These are phyloP conservation scores for Rhadinocentrus ornatus DNA, from an alignment of 2,797 vertebrate genomes.

Conservation along the genomic window DNA sequence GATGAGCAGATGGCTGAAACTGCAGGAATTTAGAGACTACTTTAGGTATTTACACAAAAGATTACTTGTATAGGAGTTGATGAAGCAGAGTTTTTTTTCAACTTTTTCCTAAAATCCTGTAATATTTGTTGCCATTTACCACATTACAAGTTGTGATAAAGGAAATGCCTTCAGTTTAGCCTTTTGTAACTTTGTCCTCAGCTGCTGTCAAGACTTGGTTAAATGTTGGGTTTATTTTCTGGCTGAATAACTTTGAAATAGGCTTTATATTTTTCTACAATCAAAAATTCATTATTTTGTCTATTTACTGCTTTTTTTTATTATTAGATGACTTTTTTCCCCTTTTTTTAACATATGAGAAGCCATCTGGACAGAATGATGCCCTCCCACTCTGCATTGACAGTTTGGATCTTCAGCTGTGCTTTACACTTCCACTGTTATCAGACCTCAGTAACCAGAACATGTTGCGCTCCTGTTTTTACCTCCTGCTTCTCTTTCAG, in stretches of 20 bases:
- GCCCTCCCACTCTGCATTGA: conserved; percentile 58
- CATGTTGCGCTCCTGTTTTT: conserved; percentile 60
- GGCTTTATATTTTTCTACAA: conserved; percentile 77
- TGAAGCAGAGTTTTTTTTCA: not conserved
- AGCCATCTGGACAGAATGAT: conserved; percentile 48
- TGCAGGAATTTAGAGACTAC: not conserved
- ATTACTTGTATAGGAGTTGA: not conserved
- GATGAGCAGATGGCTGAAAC: not conserved
- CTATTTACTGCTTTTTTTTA: conserved; percentile 36
- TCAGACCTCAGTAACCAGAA: conserved; percentile 56
- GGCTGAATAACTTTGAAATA: conserved; percentile 62
- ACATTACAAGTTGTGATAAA: conserved; percentile 33
- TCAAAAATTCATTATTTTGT: conserved; percentile 53
- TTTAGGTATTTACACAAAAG: not conserved
- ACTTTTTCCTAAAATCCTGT: conserved; percentile 14
- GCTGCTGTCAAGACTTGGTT: conserved; percentile 52
- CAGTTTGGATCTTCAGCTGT: conserved; percentile 34
- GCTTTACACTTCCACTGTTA: conserved; percentile 50
- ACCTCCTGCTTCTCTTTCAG: conserved; percentile 68
- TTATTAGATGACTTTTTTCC: conserved; percentile 36
- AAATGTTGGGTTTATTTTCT: conserved; percentile 64
- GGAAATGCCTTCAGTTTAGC: conserved; percentile 74
- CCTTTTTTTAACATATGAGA: conserved; percentile 57
- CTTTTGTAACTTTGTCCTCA: conserved; percentile 67
- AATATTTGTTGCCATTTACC: conserved; percentile 41